These are phyloP conservation scores for Poliocrania exsul DNA, from an alignment of 2,797 vertebrate genomes.

Conservation along the genomic window DNA sequence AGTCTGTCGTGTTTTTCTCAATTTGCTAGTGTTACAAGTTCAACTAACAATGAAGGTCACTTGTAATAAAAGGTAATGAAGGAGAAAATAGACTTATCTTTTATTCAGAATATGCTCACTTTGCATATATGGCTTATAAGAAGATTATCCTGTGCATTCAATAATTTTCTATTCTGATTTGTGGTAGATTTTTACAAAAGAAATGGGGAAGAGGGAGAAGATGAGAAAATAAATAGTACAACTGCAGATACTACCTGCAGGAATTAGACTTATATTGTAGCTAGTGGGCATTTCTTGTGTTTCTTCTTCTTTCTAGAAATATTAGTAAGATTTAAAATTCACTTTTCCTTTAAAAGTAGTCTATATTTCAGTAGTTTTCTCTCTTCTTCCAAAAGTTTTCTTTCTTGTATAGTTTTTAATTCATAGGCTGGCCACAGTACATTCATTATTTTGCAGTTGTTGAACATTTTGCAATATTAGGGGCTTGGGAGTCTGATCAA, in stretches of 20 bases:
- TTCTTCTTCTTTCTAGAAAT: not conserved
- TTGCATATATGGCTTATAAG: not conserved
- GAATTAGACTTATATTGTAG: not conserved
- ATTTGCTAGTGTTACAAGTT: not conserved
- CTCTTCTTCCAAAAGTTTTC: not conserved
- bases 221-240: not conserved
- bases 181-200: not conserved
- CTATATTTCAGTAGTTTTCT: not conserved
- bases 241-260: not conserved
- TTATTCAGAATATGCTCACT: not conserved
- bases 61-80: not conserved
- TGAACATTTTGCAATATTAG: not conserved
- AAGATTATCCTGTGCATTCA: not conserved
- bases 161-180: not conserved
- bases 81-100: not conserved
- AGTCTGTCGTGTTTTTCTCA: not conserved
- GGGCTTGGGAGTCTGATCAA: not conserved
- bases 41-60: not conserved
- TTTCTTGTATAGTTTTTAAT: not conserved
- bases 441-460: not conserved
- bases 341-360: not conserved
- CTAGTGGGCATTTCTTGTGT: accelerated
- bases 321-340: not conserved
- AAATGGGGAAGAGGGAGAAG: not conserved
- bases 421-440: not conserved